Base-by-base conservation (phyloP, 2,113 vertebrate genomes). In the Polypterus senegalus region DNA sequence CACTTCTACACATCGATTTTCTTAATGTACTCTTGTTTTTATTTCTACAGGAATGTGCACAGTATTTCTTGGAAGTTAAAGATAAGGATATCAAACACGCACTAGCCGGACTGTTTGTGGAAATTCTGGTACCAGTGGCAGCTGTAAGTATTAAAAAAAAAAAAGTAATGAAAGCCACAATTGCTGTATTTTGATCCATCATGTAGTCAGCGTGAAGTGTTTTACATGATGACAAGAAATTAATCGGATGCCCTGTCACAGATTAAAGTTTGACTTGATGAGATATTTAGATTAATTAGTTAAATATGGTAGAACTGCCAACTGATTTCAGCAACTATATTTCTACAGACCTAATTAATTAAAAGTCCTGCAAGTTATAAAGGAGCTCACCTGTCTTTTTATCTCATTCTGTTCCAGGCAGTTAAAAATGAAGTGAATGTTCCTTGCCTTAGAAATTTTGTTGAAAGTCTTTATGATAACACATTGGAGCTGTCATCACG, bases 391-490 rank as follows among this genome's bases (percentile, higher is more conserved):
- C 59, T 47, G 9, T 9, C 48, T 49, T n/a, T n/a, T 60, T 5
- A 45, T 44, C 4, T 49, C 9, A 8, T 61, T 48, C 58, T 60
- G 70, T 86, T 87, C 62, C 77, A 99, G 96, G 87, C 90, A 68
- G 96, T 99, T 72, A 99, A 99, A 83, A 99, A 99, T 69, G 96
- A 99, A 81, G 96, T 99, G 71, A 99, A 99, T 60, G 96, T 99
- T n/a, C 96, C 96, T 4, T 99, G 96, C 78, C 84, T 99, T 68
- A 86, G 96, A 70, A 99, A 97, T 76, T 99, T 99, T 60, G 96
- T 99, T 51, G 96, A 99, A 81, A 98, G 91, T 68, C 83, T 99
- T 4, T 93, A 99, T 70, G 94, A 98, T 63, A 95, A 89, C 69
- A 98, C 96, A 0, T 81, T 99, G 76, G 96, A 99, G 79, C 89